Base-by-base conservation (phyloP, 30 jellyfish, hydroid and myxozoan species). In the Clytia hemisphaerica region DNA sequence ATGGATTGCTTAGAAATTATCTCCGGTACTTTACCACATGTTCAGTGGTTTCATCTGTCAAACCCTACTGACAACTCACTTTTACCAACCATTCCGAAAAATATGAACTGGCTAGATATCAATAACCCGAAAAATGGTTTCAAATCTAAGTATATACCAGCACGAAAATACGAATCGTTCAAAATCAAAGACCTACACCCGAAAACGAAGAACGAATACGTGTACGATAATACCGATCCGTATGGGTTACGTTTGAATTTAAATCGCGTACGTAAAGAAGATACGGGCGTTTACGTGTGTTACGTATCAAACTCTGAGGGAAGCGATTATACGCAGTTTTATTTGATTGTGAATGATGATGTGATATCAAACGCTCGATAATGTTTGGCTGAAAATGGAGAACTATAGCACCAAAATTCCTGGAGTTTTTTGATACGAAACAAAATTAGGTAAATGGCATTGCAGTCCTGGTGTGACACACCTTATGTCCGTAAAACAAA, bases 211-310 rank as follows among this genome's bases (percentile, higher is more conserved):
- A 69, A 69, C 47, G 59, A 44, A 27, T 69, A 69, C 80, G 45
- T 86, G 14, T 68, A n/a, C 44, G 96, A 86, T 45, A 77, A 86
- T 6, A 86, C 96, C 7, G 70, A 68, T 26, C 96, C 96, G 4
- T 86, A 77, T 62, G 96, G 96, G 6, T 74, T 86, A 16, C 80
- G 94, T 0, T 62, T 86, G 78, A 86, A 59, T 28, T 25, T 86
- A 34, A 36, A 46, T 21, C 72, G 74, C 55, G 94, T 86, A 26
- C 65, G 86, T n/a, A 37, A 37, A 62, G 83, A 82, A 0, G 94
- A 86, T 57, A 59, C 96, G 1, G 96, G 96, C 21, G 78, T 77
- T 70, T 86, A 86, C 58, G 69, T 94, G 19, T 86, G 96, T 61
- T 73, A 76, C 7, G 96, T 90, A 22, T 86, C 96, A 27, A 86